phyloP scores from a whole-genome alignment of 2,888 invertebrate genomes.

The Crossocerus cetratus region DNA sequence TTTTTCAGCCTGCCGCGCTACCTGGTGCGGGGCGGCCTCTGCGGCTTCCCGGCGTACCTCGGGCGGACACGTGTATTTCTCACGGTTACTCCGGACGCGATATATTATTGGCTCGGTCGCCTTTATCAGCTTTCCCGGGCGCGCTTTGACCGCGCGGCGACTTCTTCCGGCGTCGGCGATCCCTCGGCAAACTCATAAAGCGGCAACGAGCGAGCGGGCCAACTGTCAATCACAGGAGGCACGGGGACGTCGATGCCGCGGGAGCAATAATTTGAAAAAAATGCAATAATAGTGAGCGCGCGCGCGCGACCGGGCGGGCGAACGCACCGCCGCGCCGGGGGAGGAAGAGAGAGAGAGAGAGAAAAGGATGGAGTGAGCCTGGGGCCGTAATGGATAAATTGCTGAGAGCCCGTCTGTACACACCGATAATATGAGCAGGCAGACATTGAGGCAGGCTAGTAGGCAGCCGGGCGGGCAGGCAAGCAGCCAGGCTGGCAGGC shows the following conservation, averaged over 20 bases:
- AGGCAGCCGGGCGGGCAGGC: constrained; percentile 69
- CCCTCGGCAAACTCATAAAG: constrained; percentile 4
- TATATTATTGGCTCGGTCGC: constrained; percentile 36
- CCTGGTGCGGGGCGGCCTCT: constrained; percentile 40
- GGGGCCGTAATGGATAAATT: constrained; percentile 77
- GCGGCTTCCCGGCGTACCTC: constrained; percentile 49
- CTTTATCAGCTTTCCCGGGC: background rate
- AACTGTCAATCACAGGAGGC: constrained; percentile 42
- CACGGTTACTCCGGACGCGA: constrained; percentile 43
- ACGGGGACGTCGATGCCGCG: constrained; percentile 37
- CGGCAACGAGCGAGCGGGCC: constrained; percentile 16
- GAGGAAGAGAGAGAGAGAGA: no score
- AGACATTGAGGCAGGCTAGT: constrained; percentile 54
- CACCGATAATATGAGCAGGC: constrained; percentile 73
- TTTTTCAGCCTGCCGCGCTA: constrained; percentile 63
- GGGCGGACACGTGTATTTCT: constrained; percentile 51
- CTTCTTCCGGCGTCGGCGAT: background rate
- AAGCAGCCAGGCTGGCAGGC: constrained; percentile 68
- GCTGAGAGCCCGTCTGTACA: constrained; percentile 71
- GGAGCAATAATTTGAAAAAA: constrained; percentile 72
- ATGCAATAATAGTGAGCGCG: constrained; percentile 75
- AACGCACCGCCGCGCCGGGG: no score
- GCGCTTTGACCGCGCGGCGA: constrained; percentile 9
- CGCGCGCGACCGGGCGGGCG: constrained; percentile 34
- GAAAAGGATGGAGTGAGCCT: constrained; percentile 12